Evolutionary conservation across 2,797 vertebrate species (phyloP), one percentile per base, ranked within the genome.

Genomic region (Argya squamiceps): DNA sequence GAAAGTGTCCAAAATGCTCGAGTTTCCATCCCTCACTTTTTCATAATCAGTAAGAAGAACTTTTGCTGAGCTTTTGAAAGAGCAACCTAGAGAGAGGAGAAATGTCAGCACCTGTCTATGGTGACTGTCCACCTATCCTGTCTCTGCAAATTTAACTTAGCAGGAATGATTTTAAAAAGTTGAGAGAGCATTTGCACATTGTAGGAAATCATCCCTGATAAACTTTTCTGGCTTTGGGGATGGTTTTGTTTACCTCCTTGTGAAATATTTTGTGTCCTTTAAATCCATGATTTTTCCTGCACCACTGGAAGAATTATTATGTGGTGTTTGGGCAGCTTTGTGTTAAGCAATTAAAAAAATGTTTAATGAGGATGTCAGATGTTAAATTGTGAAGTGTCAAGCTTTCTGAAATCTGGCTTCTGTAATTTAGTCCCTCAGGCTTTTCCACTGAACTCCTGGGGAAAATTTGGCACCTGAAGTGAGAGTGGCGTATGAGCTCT

Each of bases 401-500:
- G 59, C 63, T 78, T 84, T 92, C 55, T 52, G 67, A 89, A 90
- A 59, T 47, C 70, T 76, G 85, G 16, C 83, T 79, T 49, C 74
- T 76, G 32, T 73, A 50, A 34, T 76, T 73, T 22, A 41, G 77
- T 59, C 94, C 96, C 92, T 93, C 69, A 26, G 95, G 95, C 95
- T 81, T 86, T 96, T 88, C 77, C 50, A 12, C 5, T 26, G 80
- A 50, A 20, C 92, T 96, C 96, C 95, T 87, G 94, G 92, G 93
- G 95, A 78, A 87, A 29, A 77, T 82, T 94, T 97, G 95, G 96
- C 96, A 90, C 69, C 55, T 76, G 47, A 58, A 80, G 18, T 27
- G 41, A 11, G 15, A 32, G 64, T 5, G 39, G 76, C 94, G 73
- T 46, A 71, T 56, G 89, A 95, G 63, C 9, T 2, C 5, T 2